Evolutionary conservation across 2,113 vertebrate species (phyloP).

Genomic region (Periophthalmodon schlosseri): DNA sequence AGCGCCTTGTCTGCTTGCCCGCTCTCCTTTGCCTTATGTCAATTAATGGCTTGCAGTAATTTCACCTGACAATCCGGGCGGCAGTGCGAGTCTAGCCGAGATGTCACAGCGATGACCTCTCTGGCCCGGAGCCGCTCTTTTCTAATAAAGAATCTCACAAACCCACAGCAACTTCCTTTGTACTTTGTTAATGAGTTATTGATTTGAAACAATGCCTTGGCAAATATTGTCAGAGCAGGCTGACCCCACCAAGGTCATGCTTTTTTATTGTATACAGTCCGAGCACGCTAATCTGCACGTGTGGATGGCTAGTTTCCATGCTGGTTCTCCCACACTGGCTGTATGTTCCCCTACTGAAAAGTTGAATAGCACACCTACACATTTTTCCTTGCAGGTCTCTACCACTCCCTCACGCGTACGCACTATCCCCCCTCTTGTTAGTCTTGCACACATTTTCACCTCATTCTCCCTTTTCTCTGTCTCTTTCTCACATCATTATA

Average conservation of each 20-base stretch:
- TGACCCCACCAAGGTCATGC: constrained; percentile 84
- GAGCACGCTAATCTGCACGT: constrained; percentile 66
- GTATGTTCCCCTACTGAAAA: constrained; percentile 49
- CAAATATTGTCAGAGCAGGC: constrained; percentile 91
- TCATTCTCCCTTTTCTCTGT: constrained; percentile 58
- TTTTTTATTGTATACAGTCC: constrained; percentile 76
- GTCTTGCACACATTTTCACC: constrained; percentile 64
- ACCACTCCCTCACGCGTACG: constrained; percentile 6
- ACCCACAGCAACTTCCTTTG: constrained; percentile 91
- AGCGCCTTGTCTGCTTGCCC: constrained; percentile 71
- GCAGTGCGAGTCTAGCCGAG: constrained; percentile 84
- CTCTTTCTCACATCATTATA: constrained; percentile 71
- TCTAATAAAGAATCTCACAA: constrained; percentile 91
- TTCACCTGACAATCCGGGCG: constrained; percentile 93
- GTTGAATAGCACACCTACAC: constrained; percentile 49
- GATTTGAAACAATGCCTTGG: constrained; percentile 98
- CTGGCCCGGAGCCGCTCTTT: constrained; percentile 78
- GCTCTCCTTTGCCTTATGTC: constrained; percentile 87
- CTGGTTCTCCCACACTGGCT: constrained; percentile 50
- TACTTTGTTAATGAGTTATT: constrained; percentile 99
- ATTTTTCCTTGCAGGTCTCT: constrained; percentile 18
- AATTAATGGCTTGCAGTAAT: constrained; percentile 98
- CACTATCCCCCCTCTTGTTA: constrained; percentile 46
- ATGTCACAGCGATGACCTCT: constrained; percentile 97
- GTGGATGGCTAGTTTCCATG: constrained; percentile 36